Evolutionary conservation across 2,797 vertebrate genomes (phyloP).

Genomic region (Cichlasoma orientale): DNA sequence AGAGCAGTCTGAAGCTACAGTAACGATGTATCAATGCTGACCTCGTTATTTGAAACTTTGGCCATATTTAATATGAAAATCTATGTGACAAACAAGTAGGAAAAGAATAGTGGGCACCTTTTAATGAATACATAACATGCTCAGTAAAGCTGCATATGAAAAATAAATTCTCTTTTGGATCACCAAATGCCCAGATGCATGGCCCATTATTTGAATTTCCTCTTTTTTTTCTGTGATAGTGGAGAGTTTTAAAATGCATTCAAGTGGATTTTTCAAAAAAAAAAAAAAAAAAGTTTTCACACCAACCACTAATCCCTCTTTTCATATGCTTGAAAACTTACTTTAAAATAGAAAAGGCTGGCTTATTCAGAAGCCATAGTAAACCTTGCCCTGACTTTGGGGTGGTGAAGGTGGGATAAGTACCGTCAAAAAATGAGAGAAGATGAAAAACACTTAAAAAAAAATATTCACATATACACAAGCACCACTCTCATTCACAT

Average conservation of each 20-base stretch:
- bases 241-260: slow-evolving; percentile 39
- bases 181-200: slow-evolving; percentile 8
- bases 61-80: background rate
- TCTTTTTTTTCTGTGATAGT: slow-evolving; percentile 6
- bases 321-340: slow-evolving; percentile 60
- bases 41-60: background rate
- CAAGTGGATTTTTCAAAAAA: slow-evolving; percentile 46
- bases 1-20: background rate
- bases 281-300: slow-evolving; percentile 46
- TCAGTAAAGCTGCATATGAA: slow-evolving; percentile 14
- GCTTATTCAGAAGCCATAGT: slow-evolving; percentile 50
- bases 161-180: slow-evolving; percentile 19
- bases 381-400: slow-evolving; percentile 58
- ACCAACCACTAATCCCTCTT: slow-evolving; percentile 56
- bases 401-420: background rate
- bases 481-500: slow-evolving; percentile 25
- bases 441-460: slow-evolving; percentile 48
- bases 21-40: background rate
- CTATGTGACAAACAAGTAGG: too few species aligned
- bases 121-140: slow-evolving; percentile 18
- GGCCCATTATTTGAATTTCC: slow-evolving; percentile 25
- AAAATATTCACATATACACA: background rate
- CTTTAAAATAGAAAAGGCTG: slow-evolving; percentile 50
- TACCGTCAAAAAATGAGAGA: slow-evolving; percentile 32
- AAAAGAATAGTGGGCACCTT: background rate